Evolutionary conservation across 2,113 vertebrate species (phyloP).

Genomic region (Sialia sialis): DNA sequence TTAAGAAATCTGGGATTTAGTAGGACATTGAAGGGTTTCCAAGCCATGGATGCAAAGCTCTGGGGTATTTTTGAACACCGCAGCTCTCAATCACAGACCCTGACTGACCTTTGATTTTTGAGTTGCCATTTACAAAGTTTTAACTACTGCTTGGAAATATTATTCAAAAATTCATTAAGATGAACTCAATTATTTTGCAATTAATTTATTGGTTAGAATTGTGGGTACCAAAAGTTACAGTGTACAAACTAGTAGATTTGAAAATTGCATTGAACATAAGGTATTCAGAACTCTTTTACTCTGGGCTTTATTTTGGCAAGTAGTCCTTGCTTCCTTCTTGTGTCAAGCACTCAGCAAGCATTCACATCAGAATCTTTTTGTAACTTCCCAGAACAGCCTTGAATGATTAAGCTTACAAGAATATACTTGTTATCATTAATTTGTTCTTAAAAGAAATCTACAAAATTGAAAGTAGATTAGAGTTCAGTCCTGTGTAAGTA

Average conservation of each 20-base stretch:
- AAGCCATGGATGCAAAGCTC: background rate
- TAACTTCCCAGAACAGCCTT: background rate
- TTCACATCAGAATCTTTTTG: background rate
- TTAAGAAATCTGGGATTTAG: background rate
- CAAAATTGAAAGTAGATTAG: background rate
- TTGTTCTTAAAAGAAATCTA: background rate
- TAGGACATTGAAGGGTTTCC: background rate
- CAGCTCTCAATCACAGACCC: background rate
- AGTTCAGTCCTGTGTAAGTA: background rate
- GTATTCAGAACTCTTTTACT: background rate
- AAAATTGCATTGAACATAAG: background rate
- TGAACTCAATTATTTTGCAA: background rate
- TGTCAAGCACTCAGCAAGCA: background rate
- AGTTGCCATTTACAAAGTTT: background rate
- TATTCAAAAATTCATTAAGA: background rate
- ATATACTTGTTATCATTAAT: background rate
- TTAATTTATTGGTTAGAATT: background rate
- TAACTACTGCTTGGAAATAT: background rate
- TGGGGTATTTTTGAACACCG: background rate
- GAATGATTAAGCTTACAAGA: background rate
- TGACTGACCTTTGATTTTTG: background rate
- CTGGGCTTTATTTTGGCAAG: background rate
- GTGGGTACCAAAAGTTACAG: background rate
- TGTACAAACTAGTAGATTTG: background rate
- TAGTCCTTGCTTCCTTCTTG: background rate